Percentiles rank a stretch among this genome's conserved stretches.
phyloP scores from a whole-genome alignment of 2,797 vertebrate genomes.

The Synanceia verrucosa region DNA sequence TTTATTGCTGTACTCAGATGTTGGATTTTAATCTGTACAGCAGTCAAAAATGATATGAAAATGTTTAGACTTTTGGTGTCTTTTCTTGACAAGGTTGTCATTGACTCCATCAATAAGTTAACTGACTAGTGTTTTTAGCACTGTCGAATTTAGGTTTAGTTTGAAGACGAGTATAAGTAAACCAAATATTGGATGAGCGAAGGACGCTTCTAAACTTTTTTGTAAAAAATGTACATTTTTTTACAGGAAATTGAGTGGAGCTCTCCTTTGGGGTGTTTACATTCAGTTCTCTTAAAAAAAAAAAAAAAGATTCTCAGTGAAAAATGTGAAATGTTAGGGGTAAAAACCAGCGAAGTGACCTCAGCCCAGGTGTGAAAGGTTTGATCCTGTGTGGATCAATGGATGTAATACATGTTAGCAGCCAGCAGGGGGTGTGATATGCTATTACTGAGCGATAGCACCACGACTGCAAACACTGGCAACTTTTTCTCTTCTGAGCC shows the following conservation, averaged over 20 bases:
- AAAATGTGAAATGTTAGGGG: background rate
- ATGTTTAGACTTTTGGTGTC: background rate
- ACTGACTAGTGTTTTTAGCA: background rate
- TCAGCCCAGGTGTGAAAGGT: slow-evolving; percentile 35
- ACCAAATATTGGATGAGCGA: background rate
- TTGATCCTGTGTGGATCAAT: slow-evolving; percentile 32
- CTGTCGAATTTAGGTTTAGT: background rate
- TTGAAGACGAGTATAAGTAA: background rate
- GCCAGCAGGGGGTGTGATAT: slow-evolving; percentile 75
- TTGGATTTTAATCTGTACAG: background rate
- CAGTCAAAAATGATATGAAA: background rate
- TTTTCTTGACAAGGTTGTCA: background rate
- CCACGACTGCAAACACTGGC: background rate
- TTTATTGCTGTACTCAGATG: background rate
- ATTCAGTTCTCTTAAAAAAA: background rate
- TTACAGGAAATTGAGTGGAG: no score
- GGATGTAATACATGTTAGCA: slow-evolving; percentile 33
- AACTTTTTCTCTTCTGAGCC: slow-evolving; percentile 37
- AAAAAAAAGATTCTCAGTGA: background rate
- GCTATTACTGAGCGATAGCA: slow-evolving; percentile 40
- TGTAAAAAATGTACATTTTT: no score
- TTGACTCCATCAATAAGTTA: background rate
- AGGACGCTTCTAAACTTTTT: no score
- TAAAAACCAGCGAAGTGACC: slow-evolving; percentile 5
- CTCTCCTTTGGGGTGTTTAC: background rate